Conservation (phyloP, 1,140 invertebrate genomes). For the Drosophila truncata region DNA sequence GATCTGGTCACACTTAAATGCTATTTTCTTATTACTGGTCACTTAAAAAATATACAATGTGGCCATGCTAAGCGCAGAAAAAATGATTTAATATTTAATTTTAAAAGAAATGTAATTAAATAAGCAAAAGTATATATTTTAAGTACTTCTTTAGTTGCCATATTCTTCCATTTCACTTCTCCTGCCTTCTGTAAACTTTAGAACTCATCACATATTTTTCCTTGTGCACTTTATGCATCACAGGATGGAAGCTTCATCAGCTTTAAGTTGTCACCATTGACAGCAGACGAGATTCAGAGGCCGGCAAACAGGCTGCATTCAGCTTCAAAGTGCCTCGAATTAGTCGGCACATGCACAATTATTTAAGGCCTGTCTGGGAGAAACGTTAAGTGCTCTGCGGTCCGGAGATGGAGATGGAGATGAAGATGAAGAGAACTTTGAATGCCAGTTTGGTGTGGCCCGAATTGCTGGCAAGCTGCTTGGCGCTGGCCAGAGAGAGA, state of each 20-base stretch:
- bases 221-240: conserved; percentile 1
- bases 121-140: too few relatives aligned
- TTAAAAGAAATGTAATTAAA: too few relatives aligned
- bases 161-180: too few relatives aligned
- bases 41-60: neutral
- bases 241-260: conserved; percentile 28
- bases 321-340: conserved; percentile 48
- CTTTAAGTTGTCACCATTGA: conserved; percentile 43
- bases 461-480: conserved; percentile 29
- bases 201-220: too few relatives aligned
- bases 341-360: conserved; percentile 40
- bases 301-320: conserved; percentile 27
- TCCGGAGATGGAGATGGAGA: conserved; percentile 20
- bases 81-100: too few relatives aligned
- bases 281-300: conserved; percentile 18
- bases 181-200: neutral
- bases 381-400: conserved; percentile 60
- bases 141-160: too few relatives aligned
- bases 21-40: too few relatives aligned
- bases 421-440: conserved; percentile 29
- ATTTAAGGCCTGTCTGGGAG: conserved; percentile 45
- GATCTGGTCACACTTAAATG: neutral
- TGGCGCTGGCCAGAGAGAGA: conserved; percentile 26
- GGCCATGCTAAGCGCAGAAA: neutral
- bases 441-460: conserved; percentile 22